Evolutionary conservation across 2,113 vertebrate genomes (phyloP), one percentile per base, ranked within the genome.

Genomic region (Pionites leucogaster): DNA sequence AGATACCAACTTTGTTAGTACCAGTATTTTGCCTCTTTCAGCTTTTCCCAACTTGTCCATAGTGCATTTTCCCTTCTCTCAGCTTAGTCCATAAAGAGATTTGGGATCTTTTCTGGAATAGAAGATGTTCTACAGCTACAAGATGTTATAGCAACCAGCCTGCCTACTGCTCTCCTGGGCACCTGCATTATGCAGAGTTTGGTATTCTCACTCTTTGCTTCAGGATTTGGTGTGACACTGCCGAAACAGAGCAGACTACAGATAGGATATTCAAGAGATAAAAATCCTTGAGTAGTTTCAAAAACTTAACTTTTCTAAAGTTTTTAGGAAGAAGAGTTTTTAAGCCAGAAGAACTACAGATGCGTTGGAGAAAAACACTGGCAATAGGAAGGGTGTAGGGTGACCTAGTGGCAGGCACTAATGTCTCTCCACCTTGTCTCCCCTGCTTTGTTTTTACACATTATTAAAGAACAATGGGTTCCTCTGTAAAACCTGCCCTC

Each of bases 61-160:
- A 89, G 62, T 65, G 52, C 74, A 62, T 94, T 96, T 96, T 94
- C 83, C 86, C 86, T 92, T 96, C 90, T 93, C 63, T 95, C 87
- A 63, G 42, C 71, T 91, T 82, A 90, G 67, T 90, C 88, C 87
- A 96, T 96, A 96, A 97, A 96, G 95, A 94, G 95, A 92, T 95
- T 96, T 96, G 92, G 93, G 94, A 95, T 96, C 75, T 90, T 94
- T 91, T 96, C 64, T 86, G 85, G 86, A 91, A 96, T 80, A 68
- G 93, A 95, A 85, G 92, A 95, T 85, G 87, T 85, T 95, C 91
- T 92, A 90, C 84, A 95, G 47, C 75, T 89, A 96, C 90, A 96
- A 95, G 87, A 87, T 95, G 92, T 96, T 95, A 93, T 83, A 95
- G 94, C 90, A 97, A 88, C 67, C 82, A 90, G 75, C 44, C 87